phyloP scores from a whole-genome alignment of 2,113 vertebrate genomes.

The Cyanistes caeruleus region DNA sequence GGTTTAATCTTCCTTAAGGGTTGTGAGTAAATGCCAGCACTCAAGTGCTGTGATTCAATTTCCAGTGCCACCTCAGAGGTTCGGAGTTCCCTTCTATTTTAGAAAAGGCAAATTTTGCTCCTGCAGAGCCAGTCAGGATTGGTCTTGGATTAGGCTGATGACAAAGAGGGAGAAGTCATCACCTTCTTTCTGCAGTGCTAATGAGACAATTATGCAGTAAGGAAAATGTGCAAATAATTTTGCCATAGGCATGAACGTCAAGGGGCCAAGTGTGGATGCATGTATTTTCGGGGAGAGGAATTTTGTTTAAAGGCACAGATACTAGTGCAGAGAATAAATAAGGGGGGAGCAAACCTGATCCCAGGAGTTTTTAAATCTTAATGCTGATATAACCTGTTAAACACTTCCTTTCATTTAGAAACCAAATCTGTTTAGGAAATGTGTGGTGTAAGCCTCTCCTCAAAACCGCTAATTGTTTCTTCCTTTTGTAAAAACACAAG shows the following conservation, averaged over 20 bases:
- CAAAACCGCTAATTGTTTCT: slow-evolving; percentile 26
- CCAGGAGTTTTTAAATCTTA: not conserved
- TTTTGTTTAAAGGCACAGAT: not conserved
- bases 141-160: not conserved
- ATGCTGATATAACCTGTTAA: slow-evolving; percentile 25
- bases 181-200: not conserved
- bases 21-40: not conserved
- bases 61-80: not conserved
- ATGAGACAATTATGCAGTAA: slow-evolving; percentile 37
- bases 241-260: slow-evolving; percentile 46
- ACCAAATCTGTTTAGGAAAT: slow-evolving; percentile 22
- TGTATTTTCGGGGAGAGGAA: not conserved
- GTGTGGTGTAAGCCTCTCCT: not conserved
- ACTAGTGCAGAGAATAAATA: not conserved
- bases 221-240: not conserved
- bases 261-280: slow-evolving; percentile 13
- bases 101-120: not conserved
- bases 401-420: slow-evolving; percentile 21
- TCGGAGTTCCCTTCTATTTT: not conserved
- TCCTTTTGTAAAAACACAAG: slow-evolving; percentile 29
- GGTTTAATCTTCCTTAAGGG: not conserved
- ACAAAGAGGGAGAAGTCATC: slow-evolving; percentile 25
- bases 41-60: not conserved
- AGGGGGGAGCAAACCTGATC: not conserved
- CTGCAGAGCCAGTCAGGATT: not conserved